phyloP scores from a whole-genome alignment of 2,797 vertebrate species.

The Schizothorax lantsangensis region DNA sequence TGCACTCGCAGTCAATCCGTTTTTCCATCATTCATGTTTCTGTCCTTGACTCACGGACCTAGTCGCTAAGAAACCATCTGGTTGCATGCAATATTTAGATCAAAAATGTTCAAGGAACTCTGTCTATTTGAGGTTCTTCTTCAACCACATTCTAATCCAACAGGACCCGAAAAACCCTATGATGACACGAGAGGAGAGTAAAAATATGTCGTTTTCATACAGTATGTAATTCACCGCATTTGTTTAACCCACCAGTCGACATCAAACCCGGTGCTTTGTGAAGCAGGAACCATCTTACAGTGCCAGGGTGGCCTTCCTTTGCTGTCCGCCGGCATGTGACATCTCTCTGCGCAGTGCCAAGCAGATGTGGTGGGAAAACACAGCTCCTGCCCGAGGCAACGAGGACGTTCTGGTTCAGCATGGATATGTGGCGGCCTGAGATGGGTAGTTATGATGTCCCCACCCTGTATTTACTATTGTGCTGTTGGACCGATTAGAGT shows the following conservation, averaged over 20 bases:
- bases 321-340: slow-evolving; percentile 64
- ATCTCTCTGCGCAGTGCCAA: slow-evolving; percentile 59
- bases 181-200: slow-evolving; percentile 35
- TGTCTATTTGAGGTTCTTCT: slow-evolving; percentile 56
- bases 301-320: slow-evolving; percentile 59
- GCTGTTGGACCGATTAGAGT: slow-evolving; percentile 72
- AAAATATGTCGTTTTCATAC: slow-evolving; percentile 55
- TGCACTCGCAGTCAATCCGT: slow-evolving; percentile 26
- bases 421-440: slow-evolving; percentile 70
- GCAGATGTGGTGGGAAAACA: slow-evolving; percentile 63
- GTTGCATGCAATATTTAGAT: slow-evolving; percentile 60
- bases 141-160: slow-evolving; percentile 57
- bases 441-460: slow-evolving; percentile 71
- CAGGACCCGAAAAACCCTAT: slow-evolving; percentile 25
- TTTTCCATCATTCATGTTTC: slow-evolving; percentile 53
- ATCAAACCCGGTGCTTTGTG: slow-evolving; percentile 47
- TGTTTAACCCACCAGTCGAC: slow-evolving; percentile 57
- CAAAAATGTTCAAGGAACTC: slow-evolving; percentile 61
- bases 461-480: slow-evolving; percentile 76
- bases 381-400: slow-evolving; percentile 73
- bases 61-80: slow-evolving; percentile 44
- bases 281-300: slow-evolving; percentile 42
- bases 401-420: slow-evolving; percentile 66
- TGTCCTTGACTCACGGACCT: slow-evolving; percentile 47
- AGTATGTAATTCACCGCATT: slow-evolving; percentile 57